phyloP scores from a whole-genome alignment of 1,140 invertebrate genomes.

The Drosophila novamexicana region DNA sequence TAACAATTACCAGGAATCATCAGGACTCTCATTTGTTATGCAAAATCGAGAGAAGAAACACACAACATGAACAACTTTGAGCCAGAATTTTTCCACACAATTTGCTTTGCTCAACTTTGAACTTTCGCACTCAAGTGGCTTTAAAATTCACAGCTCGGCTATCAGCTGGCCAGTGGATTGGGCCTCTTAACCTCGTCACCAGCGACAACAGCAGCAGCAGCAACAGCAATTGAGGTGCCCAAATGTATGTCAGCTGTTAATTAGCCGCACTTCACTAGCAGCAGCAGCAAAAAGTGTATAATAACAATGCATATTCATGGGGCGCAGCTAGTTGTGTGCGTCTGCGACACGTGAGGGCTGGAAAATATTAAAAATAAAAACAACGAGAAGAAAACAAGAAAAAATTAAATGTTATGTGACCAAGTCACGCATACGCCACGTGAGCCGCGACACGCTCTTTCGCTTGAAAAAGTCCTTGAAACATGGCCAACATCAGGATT shows the following conservation, averaged over 20 bases:
- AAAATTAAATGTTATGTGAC: conserved; percentile 39
- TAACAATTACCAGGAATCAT: conserved; percentile 56
- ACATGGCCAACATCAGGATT: conserved; percentile 13
- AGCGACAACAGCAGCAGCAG: conserved; percentile 19
- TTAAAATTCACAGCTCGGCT: conserved; percentile 38
- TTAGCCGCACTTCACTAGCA: conserved; percentile 60
- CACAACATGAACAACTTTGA: conserved; percentile 13
- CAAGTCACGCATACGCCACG: conserved; percentile 67
- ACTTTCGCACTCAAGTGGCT: conserved; percentile 10
- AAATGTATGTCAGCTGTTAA: conserved; percentile 70
- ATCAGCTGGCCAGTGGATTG: conserved; percentile 2
- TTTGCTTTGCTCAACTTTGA: conserved; percentile 33
- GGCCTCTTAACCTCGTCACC: conserved; percentile 50
- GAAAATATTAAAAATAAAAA: background rate
- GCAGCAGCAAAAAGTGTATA: conserved; percentile 33
- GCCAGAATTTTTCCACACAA: conserved; percentile 60
- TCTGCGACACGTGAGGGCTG: conserved; percentile 19
- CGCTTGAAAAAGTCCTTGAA: conserved; percentile 60
- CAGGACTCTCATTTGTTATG: conserved; percentile 49
- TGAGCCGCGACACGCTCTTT: conserved; percentile 38
- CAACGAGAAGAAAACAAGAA: background rate
- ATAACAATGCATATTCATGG: conserved; percentile 72
- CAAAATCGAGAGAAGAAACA: conserved; percentile 19
- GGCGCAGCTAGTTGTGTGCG: conserved; percentile 7
- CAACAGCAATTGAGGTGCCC: conserved; percentile 18